Percentiles rank a stretch among this genome's conserved stretches.
These are phyloP conservation scores for Andrena dorsata DNA, from an alignment of 2,888 invertebrate genomes.

Conservation along the genomic window DNA sequence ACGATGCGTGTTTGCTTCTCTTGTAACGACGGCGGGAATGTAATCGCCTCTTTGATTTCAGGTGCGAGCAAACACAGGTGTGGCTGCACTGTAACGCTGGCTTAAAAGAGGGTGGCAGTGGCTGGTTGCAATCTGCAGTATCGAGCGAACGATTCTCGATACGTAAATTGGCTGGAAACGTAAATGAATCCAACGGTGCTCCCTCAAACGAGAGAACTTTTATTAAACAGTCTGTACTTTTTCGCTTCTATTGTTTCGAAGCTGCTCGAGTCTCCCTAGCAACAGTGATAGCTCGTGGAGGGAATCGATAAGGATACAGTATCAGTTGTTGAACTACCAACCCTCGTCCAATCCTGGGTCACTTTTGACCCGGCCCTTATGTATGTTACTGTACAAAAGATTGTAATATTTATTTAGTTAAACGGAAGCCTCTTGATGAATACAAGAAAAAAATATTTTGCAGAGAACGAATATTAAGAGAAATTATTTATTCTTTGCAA, in stretches of 20 bases:
- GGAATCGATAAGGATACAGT: too few species aligned
- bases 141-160: slow-evolving; percentile 15
- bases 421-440: too few species aligned
- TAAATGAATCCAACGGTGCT: not conserved
- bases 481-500: too few species aligned
- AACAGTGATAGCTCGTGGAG: too few species aligned
- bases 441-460: too few species aligned
- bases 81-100: slow-evolving; percentile 23
- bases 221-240: not conserved
- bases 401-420: too few species aligned
- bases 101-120: slow-evolving; percentile 36
- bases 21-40: slow-evolving; percentile 31
- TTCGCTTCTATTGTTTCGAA: not conserved
- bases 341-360: too few species aligned
- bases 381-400: too few species aligned
- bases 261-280: too few species aligned
- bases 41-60: slow-evolving; percentile 78
- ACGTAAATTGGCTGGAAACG: slow-evolving; percentile 26
- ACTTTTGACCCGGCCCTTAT: too few species aligned
- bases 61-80: slow-evolving; percentile 84
- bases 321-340: too few species aligned
- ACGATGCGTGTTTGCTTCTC: slow-evolving; percentile 35
- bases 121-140: slow-evolving; percentile 16
- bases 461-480: too few species aligned
- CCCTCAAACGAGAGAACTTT: not conserved